Evolutionary conservation across 2,797 vertebrate species (phyloP).

Genomic region (Sebastes variabilis): DNA sequence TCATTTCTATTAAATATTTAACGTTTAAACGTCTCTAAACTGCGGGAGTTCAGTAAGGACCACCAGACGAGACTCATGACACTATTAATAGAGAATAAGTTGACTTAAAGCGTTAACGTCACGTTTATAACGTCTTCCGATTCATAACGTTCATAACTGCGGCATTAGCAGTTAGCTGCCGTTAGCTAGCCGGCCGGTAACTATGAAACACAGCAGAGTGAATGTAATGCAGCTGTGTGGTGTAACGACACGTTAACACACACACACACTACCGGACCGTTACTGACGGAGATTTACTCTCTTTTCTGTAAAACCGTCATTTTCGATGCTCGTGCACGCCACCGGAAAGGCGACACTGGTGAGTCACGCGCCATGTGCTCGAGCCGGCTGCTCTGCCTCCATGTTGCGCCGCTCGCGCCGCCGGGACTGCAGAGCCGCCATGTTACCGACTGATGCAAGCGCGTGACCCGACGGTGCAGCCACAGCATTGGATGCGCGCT

Average conservation of each 20-base stretch:
- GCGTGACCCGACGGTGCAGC: constrained; percentile 2
- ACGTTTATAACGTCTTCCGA: background rate
- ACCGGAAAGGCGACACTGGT: background rate
- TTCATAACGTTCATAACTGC: background rate
- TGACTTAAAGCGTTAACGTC: too few species aligned
- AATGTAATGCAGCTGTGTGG: background rate
- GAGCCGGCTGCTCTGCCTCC: constrained; percentile 59
- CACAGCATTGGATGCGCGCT: constrained; percentile 51
- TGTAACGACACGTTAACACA: background rate
- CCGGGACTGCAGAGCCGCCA: constrained; percentile 71
- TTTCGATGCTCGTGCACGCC: background rate
- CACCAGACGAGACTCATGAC: background rate
- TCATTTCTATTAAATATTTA: too few species aligned
- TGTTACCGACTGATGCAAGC: constrained; percentile 70
- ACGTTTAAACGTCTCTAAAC: background rate
- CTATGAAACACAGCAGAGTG: background rate
- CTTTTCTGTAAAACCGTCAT: background rate
- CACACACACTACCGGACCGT: background rate
- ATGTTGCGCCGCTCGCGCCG: constrained; percentile 67
- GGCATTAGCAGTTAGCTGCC: background rate
- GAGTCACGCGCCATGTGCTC: constrained; percentile 62
- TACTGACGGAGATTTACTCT: background rate
- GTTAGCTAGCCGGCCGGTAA: background rate
- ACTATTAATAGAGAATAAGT: background rate
- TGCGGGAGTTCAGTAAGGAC: background rate